Evolutionary conservation across 2,797 vertebrate species (phyloP).

Genomic region (Diglossa cyanea): DNA sequence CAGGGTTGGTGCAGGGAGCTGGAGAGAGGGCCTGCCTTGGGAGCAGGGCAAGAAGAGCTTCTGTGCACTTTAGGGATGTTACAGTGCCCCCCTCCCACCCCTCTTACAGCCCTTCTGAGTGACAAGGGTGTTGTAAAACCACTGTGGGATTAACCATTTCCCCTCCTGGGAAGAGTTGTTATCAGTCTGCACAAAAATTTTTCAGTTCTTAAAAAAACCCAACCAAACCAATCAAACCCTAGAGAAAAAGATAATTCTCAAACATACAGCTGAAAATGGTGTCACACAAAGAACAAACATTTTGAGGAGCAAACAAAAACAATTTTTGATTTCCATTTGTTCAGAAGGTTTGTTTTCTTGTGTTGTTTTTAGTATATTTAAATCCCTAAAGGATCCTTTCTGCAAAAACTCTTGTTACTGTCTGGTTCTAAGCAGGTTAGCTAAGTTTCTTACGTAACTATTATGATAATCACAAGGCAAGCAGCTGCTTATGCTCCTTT

Average conservation of each 20-base stretch:
- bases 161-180: not conserved
- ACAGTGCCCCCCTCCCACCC: not conserved
- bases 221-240: not conserved
- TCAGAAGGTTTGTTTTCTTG: not conserved
- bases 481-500: conserved; percentile 53
- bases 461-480: conserved; percentile 57
- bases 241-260: not conserved
- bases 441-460: conserved; percentile 7
- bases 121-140: not conserved
- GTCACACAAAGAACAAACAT: not conserved
- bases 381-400: conserved; percentile 10
- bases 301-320: not conserved
- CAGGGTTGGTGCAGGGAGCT: not conserved
- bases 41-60: conserved; percentile 57
- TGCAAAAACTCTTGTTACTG: not conserved
- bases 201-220: not conserved
- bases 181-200: not conserved
- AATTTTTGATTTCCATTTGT: not conserved
- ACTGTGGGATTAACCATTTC: not conserved
- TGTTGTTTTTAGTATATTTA: not conserved
- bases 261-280: not conserved
- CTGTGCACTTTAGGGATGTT: conserved; percentile 10
- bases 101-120: not conserved
- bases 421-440: conserved; percentile 56
- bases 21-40: not conserved